Conservation (phyloP, 1,140 invertebrate genomes). For the Drosophila rufa region DNA sequence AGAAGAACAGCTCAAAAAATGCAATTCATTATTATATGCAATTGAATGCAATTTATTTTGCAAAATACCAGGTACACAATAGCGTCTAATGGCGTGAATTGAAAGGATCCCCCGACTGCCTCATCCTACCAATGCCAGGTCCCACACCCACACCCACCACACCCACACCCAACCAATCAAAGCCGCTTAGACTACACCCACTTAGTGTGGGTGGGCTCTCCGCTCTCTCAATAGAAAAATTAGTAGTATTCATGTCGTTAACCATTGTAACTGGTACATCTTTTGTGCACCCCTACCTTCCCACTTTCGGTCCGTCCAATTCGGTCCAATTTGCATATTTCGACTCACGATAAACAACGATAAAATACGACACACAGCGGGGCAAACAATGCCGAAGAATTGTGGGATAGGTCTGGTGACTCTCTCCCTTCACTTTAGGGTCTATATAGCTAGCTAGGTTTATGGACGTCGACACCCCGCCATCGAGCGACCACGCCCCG, state of each 20-base stretch:
- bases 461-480: conserved; percentile 14
- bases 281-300: conserved; percentile 8
- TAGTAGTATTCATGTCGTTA: conserved; percentile 79
- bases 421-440: neutral
- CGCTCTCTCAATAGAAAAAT: conserved; percentile 66
- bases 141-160: neutral
- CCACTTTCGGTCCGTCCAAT: neutral
- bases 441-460: neutral
- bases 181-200: conserved; percentile 9
- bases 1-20: no score
- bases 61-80: no score
- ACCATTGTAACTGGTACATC: conserved; percentile 80
- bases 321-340: conserved; percentile 47
- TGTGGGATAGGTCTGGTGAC: conserved; percentile 6
- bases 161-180: conserved; percentile 20
- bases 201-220: conserved; percentile 13
- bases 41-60: no score
- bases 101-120: neutral
- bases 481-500: conserved; percentile 6
- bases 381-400: conserved; percentile 10
- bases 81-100: neutral
- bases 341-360: conserved; percentile 50
- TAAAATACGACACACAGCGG: conserved; percentile 22
- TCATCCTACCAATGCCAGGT: neutral
- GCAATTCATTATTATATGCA: no score